A percentile compares a stretch with the other conserved stretches of the same genome.
Conservation (phyloP, 2,797 vertebrate species). For the Uromys caudimaculatus region DNA sequence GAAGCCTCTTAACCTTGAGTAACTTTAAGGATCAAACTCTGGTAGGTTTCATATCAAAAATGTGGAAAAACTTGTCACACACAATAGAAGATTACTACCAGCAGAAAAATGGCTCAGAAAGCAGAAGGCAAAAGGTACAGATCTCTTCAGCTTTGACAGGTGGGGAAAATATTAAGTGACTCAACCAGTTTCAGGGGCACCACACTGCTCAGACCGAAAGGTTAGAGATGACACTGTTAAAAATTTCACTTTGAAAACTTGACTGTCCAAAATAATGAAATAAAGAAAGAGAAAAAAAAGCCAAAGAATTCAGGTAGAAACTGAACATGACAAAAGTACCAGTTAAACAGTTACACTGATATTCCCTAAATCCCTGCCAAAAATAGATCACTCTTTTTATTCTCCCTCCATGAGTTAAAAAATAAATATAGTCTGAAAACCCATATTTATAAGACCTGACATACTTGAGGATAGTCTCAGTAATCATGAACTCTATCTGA, state of each 20-base stretch:
- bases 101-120: conserved; percentile 55
- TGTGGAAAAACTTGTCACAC: conserved; percentile 60
- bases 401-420: conserved; percentile 45
- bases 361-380: conserved; percentile 52
- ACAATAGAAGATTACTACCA: conserved; percentile 61
- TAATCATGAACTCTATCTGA: conserved; percentile 53
- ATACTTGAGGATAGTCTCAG: conserved; percentile 60
- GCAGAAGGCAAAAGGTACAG: conserved; percentile 67
- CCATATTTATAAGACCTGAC: conserved; percentile 57
- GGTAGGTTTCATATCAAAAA: conserved; percentile 62
- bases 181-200: conserved; percentile 73
- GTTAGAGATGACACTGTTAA: conserved; percentile 69
- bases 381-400: conserved; percentile 67
- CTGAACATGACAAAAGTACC: conserved; percentile 71
- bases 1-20: conserved; percentile 63
- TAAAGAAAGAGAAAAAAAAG: conserved; percentile 42
- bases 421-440: conserved; percentile 53
- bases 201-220: conserved; percentile 67
- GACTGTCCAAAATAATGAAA: conserved; percentile 71
- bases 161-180: conserved; percentile 73
- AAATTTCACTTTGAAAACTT: conserved; percentile 64
- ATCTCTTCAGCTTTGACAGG: conserved; percentile 68
- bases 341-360: conserved; percentile 69
- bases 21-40: conserved; percentile 66
- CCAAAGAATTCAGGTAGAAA: conserved; percentile 68